Evolutionary conservation across 2,113 vertebrate species (phyloP).

Genomic region (Triplophysa dalaica): DNA sequence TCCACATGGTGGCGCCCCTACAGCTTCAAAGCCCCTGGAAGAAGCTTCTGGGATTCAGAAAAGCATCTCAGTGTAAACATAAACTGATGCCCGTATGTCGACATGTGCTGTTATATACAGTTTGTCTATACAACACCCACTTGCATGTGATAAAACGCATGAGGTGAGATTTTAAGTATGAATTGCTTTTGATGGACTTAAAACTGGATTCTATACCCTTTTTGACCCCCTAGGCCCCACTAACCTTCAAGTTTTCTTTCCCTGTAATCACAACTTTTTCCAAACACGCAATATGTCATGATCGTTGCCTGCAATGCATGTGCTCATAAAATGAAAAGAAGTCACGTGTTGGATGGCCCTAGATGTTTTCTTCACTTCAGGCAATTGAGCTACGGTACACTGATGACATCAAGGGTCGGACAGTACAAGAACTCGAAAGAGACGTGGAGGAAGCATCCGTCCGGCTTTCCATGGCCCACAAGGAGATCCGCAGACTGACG

Average conservation of each 20-base stretch:
- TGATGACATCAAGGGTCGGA: slow-evolving; percentile 30
- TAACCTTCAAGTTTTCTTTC: neutral
- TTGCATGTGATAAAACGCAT: slow-evolving; percentile 19
- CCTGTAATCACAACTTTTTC: neutral
- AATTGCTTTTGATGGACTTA: neutral
- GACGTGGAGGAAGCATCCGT: slow-evolving; percentile 70
- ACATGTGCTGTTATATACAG: neutral
- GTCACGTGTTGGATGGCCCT: no score
- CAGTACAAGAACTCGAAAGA: slow-evolving; percentile 61
- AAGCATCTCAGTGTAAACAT: slow-evolving; percentile 64
- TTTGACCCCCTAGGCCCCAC: neutral
- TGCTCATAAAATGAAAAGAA: neutral
- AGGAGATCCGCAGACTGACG: slow-evolving; percentile 73
- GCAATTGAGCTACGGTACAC: neutral
- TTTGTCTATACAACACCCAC: slow-evolving; percentile 11
- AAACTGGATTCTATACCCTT: no score
- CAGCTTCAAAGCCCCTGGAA: slow-evolving; percentile 71
- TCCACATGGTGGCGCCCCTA: slow-evolving; percentile 65
- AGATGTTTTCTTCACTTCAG: neutral
- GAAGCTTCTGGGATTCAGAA: slow-evolving; percentile 73
- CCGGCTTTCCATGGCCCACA: slow-evolving; percentile 70
- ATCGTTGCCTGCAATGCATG: neutral
- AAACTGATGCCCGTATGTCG: slow-evolving; percentile 63
- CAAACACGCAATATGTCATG: neutral
- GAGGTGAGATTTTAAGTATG: neutral